Conservation (phyloP, 64 coral and sea anemone genomes). For the Orbicella faveolata region DNA sequence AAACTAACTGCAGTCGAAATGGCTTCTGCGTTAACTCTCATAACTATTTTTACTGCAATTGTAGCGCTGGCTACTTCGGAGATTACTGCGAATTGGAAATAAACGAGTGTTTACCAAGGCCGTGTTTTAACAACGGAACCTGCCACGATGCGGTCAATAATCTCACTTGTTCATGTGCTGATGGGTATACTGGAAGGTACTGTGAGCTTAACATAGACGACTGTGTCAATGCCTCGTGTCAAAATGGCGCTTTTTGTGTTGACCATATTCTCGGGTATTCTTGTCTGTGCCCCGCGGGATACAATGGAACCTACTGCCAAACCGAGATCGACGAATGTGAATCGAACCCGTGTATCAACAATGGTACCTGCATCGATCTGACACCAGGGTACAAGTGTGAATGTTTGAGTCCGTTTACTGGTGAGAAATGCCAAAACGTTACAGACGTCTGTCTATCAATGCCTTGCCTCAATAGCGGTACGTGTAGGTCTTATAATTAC, state of each 20-base stretch:
- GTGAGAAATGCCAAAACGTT: conserved; percentile 15
- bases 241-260: conserved; percentile 50
- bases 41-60: background rate
- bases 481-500: conserved; percentile 22
- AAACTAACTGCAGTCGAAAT: conserved; percentile 30
- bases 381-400: conserved; percentile 15
- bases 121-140: conserved; percentile 22
- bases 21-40: conserved; percentile 37
- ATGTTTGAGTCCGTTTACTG: conserved; percentile 1
- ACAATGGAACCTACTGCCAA: conserved; percentile 17
- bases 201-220: conserved; percentile 30
- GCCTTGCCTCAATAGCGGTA: conserved; percentile 40
- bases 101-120: background rate
- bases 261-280: conserved; percentile 24
- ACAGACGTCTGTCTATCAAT: background rate
- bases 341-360: background rate
- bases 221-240: conserved; percentile 28
- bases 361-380: background rate
- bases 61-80: background rate
- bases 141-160: background rate
- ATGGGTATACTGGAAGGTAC: conserved; percentile 35
- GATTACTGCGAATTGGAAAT: conserved; percentile 10
- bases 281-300: conserved; percentile 1
- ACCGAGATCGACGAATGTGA: conserved; percentile 47
- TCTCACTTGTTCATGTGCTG: conserved; percentile 38